Base-by-base conservation (phyloP, 2,888 invertebrate species). In the Macrosoma leucophasiata region DNA sequence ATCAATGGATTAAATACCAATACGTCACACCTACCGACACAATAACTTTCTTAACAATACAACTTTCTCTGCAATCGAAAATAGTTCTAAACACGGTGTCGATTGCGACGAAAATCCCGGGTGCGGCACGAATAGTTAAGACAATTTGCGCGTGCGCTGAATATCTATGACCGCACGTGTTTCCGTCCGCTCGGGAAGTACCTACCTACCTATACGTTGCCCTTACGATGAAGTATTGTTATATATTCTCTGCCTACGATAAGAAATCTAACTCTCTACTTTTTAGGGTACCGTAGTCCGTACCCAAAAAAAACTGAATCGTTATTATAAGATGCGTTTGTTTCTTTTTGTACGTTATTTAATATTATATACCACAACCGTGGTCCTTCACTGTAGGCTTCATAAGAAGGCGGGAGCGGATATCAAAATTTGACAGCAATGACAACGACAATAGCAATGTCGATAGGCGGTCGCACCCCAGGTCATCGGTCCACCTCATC, bases 31-130 rank as follows among this genome's bases (percentile, higher is more conserved):
- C 38, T 40, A 54, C 48, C 43, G 53, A 55, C 51, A 60, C 57
- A 55, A 63, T 66, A 62, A 68, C 74, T 77, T 77, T 77, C 74
- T 70, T 73, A 50, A 51, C 48, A 52, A 49, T 39, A 45, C 46
- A 43, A 59, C 72, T 77, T 74, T 76, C 71, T 57, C 67, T 55
- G 39, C 41, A 47, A 25, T 32, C 29, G 28, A 73, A 58, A 58
- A 44, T 34, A 28, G 30, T 32, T 39, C 39, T 34, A 44, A 56
- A 29, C 1, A 0, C n/a, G n/a, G 29, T 24, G 39, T 36, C 36
- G 37, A 41, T 49, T 55, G 47, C 27, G 52, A 35, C 47, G 49
- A 41, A 58, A 61, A n/a, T n/a, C n/a, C n/a, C n/a, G n/a, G n/a
- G n/a, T n/a, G n/a, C n/a, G n/a, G n/a, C n/a, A n/a, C n/a, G n/a